Percentiles rank a stretch among this genome's conserved stretches.
phyloP scores from a whole-genome alignment of 30 jellyfish, hydroid and myxozoan species.

The Phacellophora camtschatica region DNA sequence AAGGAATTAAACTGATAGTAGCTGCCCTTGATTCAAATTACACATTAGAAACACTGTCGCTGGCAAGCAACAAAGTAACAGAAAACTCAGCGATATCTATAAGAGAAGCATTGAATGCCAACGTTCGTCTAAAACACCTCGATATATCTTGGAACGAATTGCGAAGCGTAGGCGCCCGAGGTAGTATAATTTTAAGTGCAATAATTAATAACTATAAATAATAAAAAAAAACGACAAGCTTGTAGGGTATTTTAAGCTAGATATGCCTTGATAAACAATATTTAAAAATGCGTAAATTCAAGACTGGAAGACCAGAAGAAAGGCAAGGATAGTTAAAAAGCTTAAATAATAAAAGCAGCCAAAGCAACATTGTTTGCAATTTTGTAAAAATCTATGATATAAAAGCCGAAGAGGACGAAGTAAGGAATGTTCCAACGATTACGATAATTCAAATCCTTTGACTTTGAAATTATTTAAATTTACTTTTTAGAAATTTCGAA shows the following conservation, averaged over 20 bases:
- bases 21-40: slow-evolving; percentile 1
- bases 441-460: too few relatives aligned
- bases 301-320: too few relatives aligned
- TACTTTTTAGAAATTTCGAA: slow-evolving; percentile 15
- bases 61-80: slow-evolving; percentile 11
- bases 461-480: not conserved
- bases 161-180: slow-evolving; percentile 26
- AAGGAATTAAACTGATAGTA: slow-evolving; percentile 26
- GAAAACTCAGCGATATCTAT: slow-evolving; percentile 5
- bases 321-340: too few relatives aligned
- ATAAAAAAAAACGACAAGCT: not conserved
- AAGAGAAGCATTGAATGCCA: slow-evolving; percentile 3
- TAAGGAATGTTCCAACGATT: too few relatives aligned
- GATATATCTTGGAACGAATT: slow-evolving; percentile 60
- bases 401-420: too few relatives aligned
- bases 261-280: too few relatives aligned
- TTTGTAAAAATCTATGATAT: too few relatives aligned
- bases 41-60: slow-evolving; percentile 21
- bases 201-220: not conserved
- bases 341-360: too few relatives aligned
- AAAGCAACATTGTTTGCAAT: too few relatives aligned
- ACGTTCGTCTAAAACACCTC: slow-evolving; percentile 30
- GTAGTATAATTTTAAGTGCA: not conserved
- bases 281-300: too few relatives aligned
- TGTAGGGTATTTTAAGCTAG: not conserved